Base-by-base conservation (phyloP, 2,888 invertebrate species). In the Epirrhoe tristata region DNA sequence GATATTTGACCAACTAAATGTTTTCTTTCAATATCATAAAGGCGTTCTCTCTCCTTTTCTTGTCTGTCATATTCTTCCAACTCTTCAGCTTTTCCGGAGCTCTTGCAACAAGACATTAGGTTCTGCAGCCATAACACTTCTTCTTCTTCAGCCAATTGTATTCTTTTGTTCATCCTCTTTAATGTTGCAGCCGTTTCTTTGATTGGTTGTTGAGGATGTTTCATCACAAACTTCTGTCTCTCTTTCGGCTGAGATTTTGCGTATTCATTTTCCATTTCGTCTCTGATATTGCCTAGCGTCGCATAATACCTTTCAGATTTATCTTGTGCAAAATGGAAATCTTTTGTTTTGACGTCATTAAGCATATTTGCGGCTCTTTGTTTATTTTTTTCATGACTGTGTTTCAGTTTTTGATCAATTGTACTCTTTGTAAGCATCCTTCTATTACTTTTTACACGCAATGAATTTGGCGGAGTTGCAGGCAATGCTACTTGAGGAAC, bases 1-100 rank as follows among this genome's bases (percentile, higher is more conserved):
- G 94, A 94, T 63, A 95, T 86, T 75, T 94, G 89, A 0, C 95
- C 95, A 76, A 93, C 82, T 50, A 95, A 80, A 83, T 95, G 95
- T 81, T 95, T 95, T 73, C 84, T 91, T 87, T 95, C 94, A 69
- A 95, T 94, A 52, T 94, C 91, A 63, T 93, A 84, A 36, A 95
- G 71, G 58, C 93, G 82, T 76, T 94, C 87, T 76, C 90, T 89
- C 80, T 94, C 92, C 57, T 81, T 86, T 74, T 91, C 86, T 78
- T 90, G 84, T 53, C 94, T 89, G 58, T 92, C 86, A 66, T 89
- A 85, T 63, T 91, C 87, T 74, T 93, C 87, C 32, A 95, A 69
- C 72, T 88, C 85, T 69, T 91, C 87, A 48, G 93, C 80, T 77
- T 87, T 89, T 0, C 81, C 74, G 10, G 88, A 82, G 76, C 93